These are phyloP conservation scores for Orchesella flavescens DNA, from an alignment of 2,888 invertebrate species.

Conservation along the genomic window DNA sequence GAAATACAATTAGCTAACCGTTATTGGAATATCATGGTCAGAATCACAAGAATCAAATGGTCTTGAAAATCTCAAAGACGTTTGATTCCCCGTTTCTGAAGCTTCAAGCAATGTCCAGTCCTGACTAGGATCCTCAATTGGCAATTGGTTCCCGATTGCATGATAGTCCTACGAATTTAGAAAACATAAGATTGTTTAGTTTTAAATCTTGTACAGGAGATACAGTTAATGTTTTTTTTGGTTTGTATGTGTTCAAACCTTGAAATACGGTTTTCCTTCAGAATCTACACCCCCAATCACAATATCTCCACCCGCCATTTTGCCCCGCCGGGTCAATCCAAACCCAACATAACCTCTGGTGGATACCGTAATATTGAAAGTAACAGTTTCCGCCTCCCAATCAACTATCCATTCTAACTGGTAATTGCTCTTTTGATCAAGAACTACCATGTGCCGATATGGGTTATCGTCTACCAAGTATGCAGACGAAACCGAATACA, in stretches of 20 bases:
- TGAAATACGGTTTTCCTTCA: slow-evolving; percentile 42
- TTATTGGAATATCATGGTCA: slow-evolving; percentile 32
- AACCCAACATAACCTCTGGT: slow-evolving; percentile 37
- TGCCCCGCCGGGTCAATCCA: neutral
- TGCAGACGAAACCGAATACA: neutral
- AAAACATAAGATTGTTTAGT: too few species aligned
- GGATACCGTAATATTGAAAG: slow-evolving; percentile 41
- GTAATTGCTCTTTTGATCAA: slow-evolving; percentile 36
- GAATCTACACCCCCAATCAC: slow-evolving; percentile 43
- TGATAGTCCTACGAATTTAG: slow-evolving; percentile 11
- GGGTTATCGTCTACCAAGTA: slow-evolving; percentile 45
- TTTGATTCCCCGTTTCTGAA: slow-evolving; percentile 16
- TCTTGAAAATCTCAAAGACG: slow-evolving; percentile 32
- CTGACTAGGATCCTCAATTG: slow-evolving; percentile 8
- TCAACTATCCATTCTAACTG: slow-evolving; percentile 43
- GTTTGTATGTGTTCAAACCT: too few species aligned
- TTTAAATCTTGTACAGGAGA: too few species aligned
- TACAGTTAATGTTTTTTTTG: neutral
- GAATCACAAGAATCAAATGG: slow-evolving; percentile 45
- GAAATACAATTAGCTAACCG: too few species aligned
- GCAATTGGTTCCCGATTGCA: slow-evolving; percentile 9
- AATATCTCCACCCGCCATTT: slow-evolving; percentile 27
- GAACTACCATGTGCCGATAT: slow-evolving; percentile 31
- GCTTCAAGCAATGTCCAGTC: slow-evolving; percentile 38
- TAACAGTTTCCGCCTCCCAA: slow-evolving; percentile 14